These are phyloP conservation scores for Crotalus viridis DNA, from an alignment of 2,113 vertebrate genomes.

Conservation along the genomic window DNA sequence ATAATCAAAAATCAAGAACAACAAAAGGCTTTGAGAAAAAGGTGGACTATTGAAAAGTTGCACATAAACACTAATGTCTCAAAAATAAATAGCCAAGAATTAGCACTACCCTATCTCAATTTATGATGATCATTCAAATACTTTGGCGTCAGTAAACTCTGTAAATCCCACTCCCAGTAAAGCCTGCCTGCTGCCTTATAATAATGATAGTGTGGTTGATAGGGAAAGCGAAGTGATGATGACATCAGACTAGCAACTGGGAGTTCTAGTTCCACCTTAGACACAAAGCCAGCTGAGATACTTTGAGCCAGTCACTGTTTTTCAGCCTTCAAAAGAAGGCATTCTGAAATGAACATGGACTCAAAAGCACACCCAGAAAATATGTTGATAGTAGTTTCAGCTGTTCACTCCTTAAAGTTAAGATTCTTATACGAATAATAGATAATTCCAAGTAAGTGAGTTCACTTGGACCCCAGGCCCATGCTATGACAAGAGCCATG, in stretches of 20 bases:
- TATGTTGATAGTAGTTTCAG: not conserved
- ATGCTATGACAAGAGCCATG: not conserved
- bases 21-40: not conserved
- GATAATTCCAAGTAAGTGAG: not conserved
- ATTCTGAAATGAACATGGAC: not conserved
- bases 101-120: not conserved
- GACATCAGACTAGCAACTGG: not conserved
- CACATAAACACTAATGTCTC: not conserved
- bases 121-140: not conserved
- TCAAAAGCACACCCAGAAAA: not conserved
- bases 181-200: not conserved
- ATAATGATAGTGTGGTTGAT: not conserved
- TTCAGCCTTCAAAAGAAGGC: not conserved
- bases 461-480: not conserved
- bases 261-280: not conserved
- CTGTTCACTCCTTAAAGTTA: not conserved
- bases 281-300: not conserved
- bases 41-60: not conserved
- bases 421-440: not conserved
- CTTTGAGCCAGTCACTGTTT: not conserved
- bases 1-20: not conserved
- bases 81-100: not conserved
- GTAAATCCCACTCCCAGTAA: not conserved
- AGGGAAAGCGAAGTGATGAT: not conserved
- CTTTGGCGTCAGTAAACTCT: not conserved